Base-by-base conservation (phyloP, 2,113 vertebrate species). In the Pomatorhinus ruficollis region DNA sequence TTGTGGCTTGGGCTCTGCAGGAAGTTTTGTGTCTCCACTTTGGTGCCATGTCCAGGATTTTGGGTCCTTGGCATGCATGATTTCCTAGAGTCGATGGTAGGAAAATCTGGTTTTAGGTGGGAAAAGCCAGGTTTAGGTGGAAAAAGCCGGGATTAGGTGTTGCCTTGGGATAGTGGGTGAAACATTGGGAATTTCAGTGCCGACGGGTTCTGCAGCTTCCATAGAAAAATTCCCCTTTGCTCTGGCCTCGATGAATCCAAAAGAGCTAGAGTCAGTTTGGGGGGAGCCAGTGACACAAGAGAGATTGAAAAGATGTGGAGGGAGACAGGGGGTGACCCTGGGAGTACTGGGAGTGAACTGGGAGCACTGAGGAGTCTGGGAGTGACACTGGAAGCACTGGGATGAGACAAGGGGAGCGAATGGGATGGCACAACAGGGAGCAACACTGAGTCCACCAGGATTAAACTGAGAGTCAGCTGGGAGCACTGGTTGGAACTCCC, bases 61-160 rank as follows among this genome's bases (percentile, higher is more conserved):
- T 0, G 4, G 37, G 6, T 57, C 25, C 40, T 57, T 45, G 40
- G 18, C 40, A 35, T 2, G 1, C 6, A 3, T 4, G 5, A 28
- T 57, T 74, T 57, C 40, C 40, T 8, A 8, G 53, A 57, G 24
- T 12, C 0, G 3, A 11, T 27, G 33, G 33, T 40, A 28, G 69
- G 37, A 71, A 44, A 27, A 44, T 30, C 35, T 12, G 8, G 50
- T 18, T 44, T 65, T 65, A 33, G 30, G 11, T 24, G 30, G 45
- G 24, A 68, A 49, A 14, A 68, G 65, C 33, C 10, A 4, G 24
- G 27, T 31, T 70, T 42, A 28, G 33, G 13, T 33, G 39, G 37
- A 17, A 39, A 39, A 28, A 61, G 59, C 37, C 8, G 1, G 28
- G 35, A 23, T 39, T 42, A 35, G 33, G 19, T n/a, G 39, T 33